Evolutionary conservation across 2,113 vertebrate species (phyloP).

Genomic region (Beaufortia kweichowensis): DNA sequence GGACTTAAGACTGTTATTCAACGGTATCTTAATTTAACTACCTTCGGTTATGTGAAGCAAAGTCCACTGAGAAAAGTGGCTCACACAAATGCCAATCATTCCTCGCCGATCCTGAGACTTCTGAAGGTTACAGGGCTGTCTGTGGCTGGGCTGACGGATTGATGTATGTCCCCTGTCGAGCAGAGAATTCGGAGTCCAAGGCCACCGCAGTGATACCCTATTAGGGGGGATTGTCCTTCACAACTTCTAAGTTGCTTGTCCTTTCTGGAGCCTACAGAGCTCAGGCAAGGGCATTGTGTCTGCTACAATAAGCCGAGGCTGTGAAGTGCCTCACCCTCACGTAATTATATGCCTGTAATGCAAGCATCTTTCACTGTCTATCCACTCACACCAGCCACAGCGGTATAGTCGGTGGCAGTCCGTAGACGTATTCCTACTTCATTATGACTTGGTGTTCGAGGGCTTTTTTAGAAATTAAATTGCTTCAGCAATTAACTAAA

Average conservation of each 20-base stretch:
- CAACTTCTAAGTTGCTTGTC: slow-evolving; percentile 57
- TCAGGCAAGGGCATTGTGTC: slow-evolving; percentile 58
- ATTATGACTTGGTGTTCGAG: slow-evolving; percentile 58
- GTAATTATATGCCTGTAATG: slow-evolving; percentile 61
- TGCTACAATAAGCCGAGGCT: slow-evolving; percentile 54
- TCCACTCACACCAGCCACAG: slow-evolving; percentile 37
- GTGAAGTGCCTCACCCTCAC: slow-evolving; percentile 55
- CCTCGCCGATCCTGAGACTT: slow-evolving; percentile 81
- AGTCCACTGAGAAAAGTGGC: slow-evolving; percentile 76
- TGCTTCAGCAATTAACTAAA: slow-evolving; percentile 63
- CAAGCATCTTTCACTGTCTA: slow-evolving; percentile 54
- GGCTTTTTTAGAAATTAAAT: slow-evolving; percentile 67
- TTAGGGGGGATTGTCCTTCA: slow-evolving; percentile 57
- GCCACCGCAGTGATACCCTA: slow-evolving; percentile 72
- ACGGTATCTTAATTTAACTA: slow-evolving; percentile 85
- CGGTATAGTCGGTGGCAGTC: slow-evolving; percentile 4
- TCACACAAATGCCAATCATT: slow-evolving; percentile 79
- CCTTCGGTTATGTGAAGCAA: slow-evolving; percentile 79
- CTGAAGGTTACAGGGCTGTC: slow-evolving; percentile 81
- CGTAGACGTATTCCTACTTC: slow-evolving; percentile 52
- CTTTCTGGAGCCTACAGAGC: slow-evolving; percentile 55
- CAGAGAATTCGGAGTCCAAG: slow-evolving; percentile 83
- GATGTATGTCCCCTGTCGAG: slow-evolving; percentile 80
- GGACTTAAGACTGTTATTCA: slow-evolving; percentile 83
- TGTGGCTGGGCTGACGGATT: slow-evolving; percentile 82